Percentiles rank a stretch among this genome's conserved stretches.
Evolutionary conservation across 2,113 vertebrate species (phyloP).

Genomic region (Chaetodon trifascialis): DNA sequence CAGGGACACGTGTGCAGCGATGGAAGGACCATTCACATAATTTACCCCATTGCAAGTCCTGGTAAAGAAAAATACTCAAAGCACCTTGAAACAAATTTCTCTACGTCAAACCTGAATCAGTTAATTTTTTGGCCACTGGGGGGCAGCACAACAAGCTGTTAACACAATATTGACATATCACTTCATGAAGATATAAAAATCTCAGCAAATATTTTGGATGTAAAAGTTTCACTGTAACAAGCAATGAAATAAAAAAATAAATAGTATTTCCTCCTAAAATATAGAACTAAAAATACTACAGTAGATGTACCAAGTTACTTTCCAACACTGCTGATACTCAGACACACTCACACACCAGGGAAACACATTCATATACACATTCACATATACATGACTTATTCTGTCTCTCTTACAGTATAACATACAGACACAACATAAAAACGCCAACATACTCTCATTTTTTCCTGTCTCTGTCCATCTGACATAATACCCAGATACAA

Average conservation of each 20-base stretch:
- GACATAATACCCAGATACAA: background rate
- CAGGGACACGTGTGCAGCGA: background rate
- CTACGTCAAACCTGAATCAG: too few species aligned
- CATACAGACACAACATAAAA: background rate
- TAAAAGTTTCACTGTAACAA: too few species aligned
- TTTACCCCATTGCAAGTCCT: background rate
- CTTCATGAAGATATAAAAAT: background rate
- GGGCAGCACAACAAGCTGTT: too few species aligned
- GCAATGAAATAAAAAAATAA: background rate
- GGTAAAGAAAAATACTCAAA: background rate
- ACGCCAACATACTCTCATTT: background rate
- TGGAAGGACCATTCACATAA: background rate
- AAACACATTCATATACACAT: background rate
- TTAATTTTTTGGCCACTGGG: too few species aligned
- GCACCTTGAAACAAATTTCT: too few species aligned
- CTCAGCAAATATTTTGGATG: background rate
- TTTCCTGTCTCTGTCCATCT: background rate
- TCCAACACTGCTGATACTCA: background rate
- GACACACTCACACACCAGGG: background rate
- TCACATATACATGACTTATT: background rate
- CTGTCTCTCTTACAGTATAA: background rate
- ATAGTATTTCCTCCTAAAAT: background rate
- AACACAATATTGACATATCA: too few species aligned
- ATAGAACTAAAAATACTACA: background rate
- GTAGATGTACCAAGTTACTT: background rate